Conservation (phyloP, 2,888 invertebrate genomes). For the Drosophila rubida region DNA sequence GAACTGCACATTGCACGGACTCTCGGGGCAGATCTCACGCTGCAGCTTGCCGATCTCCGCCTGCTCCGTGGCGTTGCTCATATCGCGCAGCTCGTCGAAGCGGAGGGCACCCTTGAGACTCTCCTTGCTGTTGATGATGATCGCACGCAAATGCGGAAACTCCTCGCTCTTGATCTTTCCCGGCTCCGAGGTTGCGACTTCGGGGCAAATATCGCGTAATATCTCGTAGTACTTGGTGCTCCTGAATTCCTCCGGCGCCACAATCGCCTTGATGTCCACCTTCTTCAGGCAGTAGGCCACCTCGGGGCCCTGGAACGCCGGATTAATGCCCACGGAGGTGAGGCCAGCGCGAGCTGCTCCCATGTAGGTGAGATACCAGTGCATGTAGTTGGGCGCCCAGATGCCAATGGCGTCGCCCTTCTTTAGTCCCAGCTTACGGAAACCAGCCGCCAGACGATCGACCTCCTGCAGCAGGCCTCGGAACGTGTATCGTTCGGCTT, state of each 20-base stretch:
- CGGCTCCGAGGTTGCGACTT: conserved; percentile 84
- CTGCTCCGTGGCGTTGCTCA: conserved; percentile 58
- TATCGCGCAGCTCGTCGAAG: conserved; percentile 84
- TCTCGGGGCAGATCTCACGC: conserved; percentile 87
- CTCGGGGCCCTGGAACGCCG: conserved; percentile 89
- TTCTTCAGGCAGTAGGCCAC: conserved; percentile 90
- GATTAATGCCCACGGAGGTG: conserved; percentile 91
- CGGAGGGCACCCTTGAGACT: conserved; percentile 85
- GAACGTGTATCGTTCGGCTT: conserved; percentile 86
- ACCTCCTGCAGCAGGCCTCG: conserved; percentile 85
- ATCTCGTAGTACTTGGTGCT: conserved; percentile 89
- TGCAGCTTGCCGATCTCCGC: conserved; percentile 84
- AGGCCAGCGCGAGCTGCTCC: conserved; percentile 91
- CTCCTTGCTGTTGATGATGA: conserved; percentile 87
- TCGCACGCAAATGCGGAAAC: conserved; percentile 86
- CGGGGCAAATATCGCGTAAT: conserved; percentile 87
- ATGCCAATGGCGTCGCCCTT: conserved; percentile 91
- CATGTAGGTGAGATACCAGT: conserved; percentile 91
- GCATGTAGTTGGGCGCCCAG: conserved; percentile 91
- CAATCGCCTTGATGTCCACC: conserved; percentile 88
- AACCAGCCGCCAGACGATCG: conserved; percentile 90
- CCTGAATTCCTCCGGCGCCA: conserved; percentile 88
- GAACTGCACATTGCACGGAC: conserved; percentile 91
- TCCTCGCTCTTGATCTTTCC: conserved; percentile 85
- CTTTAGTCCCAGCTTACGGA: conserved; percentile 89